Evolutionary conservation across 2,113 vertebrate species (phyloP).

Genomic region (human): DNA sequence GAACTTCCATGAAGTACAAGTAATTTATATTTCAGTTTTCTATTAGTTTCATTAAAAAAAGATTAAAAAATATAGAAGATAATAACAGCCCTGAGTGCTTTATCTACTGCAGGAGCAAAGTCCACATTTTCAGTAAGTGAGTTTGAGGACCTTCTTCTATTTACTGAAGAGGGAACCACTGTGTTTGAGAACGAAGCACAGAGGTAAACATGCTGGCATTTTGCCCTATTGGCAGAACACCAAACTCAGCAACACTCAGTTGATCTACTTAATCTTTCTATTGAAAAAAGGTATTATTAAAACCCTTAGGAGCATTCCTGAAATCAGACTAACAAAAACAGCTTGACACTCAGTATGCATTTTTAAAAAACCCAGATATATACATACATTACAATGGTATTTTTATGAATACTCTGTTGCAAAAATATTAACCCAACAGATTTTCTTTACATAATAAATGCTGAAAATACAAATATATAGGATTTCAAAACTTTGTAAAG

Average conservation of each 20-base stretch:
- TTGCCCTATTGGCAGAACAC: background rate
- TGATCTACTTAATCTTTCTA: background rate
- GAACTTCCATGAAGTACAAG: background rate
- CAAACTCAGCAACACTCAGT: background rate
- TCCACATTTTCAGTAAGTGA: background rate
- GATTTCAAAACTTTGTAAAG: background rate
- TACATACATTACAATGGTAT: background rate
- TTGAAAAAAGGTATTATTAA: background rate
- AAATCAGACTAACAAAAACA: background rate
- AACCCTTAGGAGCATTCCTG: background rate
- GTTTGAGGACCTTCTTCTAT: background rate
- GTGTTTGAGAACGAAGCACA: background rate
- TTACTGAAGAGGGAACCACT: background rate
- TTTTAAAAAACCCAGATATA: background rate
- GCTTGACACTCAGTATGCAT: background rate
- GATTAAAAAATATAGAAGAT: background rate
- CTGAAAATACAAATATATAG: background rate
- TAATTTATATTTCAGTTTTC: background rate
- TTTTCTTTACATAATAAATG: background rate
- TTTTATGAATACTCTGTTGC: background rate
- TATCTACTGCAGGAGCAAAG: background rate
- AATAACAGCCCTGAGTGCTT: background rate
- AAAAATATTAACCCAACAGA: background rate
- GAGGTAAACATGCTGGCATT: background rate
- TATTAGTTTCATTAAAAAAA: background rate